Percentiles rank a stretch among this genome's conserved stretches.
These are phyloP conservation scores for Stomatorhinus ivindoensis DNA, from an alignment of 2,113 vertebrate genomes.

Conservation along the genomic window DNA sequence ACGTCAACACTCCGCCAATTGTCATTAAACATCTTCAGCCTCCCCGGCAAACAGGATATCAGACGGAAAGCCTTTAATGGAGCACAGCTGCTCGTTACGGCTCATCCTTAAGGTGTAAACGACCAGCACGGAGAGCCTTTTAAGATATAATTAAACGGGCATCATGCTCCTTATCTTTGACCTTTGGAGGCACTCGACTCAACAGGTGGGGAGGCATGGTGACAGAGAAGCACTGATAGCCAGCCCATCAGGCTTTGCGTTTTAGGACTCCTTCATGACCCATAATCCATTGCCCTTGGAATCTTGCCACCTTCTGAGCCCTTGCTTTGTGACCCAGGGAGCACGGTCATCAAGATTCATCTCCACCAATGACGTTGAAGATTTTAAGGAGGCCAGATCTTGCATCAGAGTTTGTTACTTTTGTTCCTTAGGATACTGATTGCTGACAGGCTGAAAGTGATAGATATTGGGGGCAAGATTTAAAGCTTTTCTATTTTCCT, in stretches of 20 bases:
- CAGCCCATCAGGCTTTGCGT: not conserved
- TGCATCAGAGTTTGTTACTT: not conserved
- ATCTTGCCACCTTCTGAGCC: not conserved
- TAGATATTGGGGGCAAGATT: not conserved
- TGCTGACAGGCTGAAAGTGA: not conserved
- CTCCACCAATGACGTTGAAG: not conserved
- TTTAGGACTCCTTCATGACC: not conserved
- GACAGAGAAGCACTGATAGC: not conserved
- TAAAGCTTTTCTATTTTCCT: not conserved
- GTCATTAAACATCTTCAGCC: not conserved
- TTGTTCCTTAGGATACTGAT: not conserved
- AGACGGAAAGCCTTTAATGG: not conserved
- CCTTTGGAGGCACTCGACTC: not conserved
- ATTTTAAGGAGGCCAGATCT: conserved; percentile 8
- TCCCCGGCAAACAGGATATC: not conserved
- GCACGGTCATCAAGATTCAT: not conserved
- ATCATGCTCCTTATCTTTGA: conserved; percentile 19
- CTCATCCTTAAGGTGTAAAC: not conserved
- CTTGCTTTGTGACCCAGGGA: too few species aligned
- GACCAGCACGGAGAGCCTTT: conserved; percentile 7
- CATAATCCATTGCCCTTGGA: not conserved
- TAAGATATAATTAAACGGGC: not conserved
- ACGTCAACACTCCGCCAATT: not conserved
- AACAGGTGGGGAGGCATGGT: not conserved
- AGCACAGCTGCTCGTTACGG: not conserved